Conservation (phyloP, 2,888 invertebrate species). For the Heliconius aoede region DNA sequence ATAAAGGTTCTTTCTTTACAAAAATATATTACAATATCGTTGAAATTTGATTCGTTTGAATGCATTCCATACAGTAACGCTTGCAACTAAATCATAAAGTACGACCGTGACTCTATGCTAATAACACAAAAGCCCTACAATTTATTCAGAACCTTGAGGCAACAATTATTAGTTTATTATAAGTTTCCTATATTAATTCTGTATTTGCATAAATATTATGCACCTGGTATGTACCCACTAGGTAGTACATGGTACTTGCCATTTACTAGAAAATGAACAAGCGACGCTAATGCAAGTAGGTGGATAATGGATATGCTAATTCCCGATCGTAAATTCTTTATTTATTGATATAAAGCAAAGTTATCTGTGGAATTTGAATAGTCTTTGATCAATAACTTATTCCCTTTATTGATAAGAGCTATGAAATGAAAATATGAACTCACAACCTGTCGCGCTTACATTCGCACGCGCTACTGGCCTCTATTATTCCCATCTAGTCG, state of each 20-base stretch:
- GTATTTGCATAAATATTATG: constrained; percentile 35
- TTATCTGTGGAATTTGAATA: constrained; percentile 10
- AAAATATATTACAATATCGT: background rate
- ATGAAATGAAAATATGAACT: too few relatives aligned
- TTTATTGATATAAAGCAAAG: constrained; percentile 18
- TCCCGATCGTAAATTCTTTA: background rate
- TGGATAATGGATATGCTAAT: constrained; percentile 38
- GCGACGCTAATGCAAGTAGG: constrained; percentile 32
- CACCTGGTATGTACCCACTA: constrained; percentile 21
- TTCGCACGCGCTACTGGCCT: too few relatives aligned
- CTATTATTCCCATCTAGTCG: too few relatives aligned
- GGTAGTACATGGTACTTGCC: background rate
- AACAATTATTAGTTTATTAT: constrained; percentile 19
- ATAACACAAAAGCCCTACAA: constrained; percentile 6
- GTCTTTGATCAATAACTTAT: constrained; percentile 1
- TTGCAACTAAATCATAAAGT: background rate
- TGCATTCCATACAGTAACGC: constrained; percentile 1
- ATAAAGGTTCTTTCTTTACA: background rate
- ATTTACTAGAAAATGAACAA: constrained; percentile 25
- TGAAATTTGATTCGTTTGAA: background rate
- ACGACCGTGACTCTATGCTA: background rate
- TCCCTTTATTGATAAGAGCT: background rate
- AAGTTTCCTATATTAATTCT: constrained; percentile 27
- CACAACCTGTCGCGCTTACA: too few relatives aligned
- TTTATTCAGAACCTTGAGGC: constrained; percentile 31